Evolutionary conservation across 2,888 invertebrate genomes (phyloP).

Genomic region (Polymixis flavicincta): DNA sequence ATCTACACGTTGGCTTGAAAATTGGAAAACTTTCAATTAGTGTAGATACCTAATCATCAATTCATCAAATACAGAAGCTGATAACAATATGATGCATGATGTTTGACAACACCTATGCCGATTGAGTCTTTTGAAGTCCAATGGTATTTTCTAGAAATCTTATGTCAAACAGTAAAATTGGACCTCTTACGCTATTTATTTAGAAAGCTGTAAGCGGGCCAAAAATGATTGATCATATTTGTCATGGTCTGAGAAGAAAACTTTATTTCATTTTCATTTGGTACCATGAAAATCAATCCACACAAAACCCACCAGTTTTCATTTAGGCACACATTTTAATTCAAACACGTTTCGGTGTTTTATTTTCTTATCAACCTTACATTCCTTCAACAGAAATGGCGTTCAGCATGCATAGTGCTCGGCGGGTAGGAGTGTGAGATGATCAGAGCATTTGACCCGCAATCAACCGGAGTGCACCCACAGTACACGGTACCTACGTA

Average conservation of each 20-base stretch:
- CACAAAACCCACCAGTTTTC: neutral
- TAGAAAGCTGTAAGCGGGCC: too few relatives aligned
- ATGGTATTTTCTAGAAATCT: neutral
- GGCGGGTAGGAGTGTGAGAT: slow-evolving; percentile 14
- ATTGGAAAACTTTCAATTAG: neutral
- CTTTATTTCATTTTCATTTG: neutral
- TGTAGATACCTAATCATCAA: too few relatives aligned
- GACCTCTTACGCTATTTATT: neutral
- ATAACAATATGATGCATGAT: neutral
- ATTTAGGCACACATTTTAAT: neutral
- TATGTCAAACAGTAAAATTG: neutral
- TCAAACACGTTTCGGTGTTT: neutral
- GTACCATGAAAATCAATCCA: neutral
- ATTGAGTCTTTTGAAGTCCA: neutral
- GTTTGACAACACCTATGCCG: neutral
- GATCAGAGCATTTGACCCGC: slow-evolving; percentile 69
- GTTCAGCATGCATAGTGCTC: slow-evolving; percentile 44
- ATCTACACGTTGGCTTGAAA: neutral
- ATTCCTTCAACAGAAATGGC: slow-evolving; percentile 50
- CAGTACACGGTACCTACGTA: slow-evolving; percentile 65
- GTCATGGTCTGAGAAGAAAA: neutral
- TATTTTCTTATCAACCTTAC: slow-evolving; percentile 20
- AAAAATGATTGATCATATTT: neutral
- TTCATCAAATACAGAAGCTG: neutral
- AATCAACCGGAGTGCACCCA: slow-evolving; percentile 83